Evolutionary conservation across 2,888 invertebrate genomes (phyloP).

Genomic region (Rhogogaster chlorosoma): DNA sequence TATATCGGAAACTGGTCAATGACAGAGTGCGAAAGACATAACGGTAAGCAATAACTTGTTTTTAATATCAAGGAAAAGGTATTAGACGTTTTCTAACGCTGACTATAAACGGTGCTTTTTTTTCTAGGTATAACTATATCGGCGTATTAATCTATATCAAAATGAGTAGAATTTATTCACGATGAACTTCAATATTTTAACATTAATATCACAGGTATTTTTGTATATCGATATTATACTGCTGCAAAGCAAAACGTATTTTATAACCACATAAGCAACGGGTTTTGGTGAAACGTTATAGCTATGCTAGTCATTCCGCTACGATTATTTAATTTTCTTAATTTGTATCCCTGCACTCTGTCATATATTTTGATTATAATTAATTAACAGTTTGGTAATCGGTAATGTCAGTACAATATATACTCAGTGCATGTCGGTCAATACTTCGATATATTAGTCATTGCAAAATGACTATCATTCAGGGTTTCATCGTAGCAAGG

Average conservation of each 20-base stretch:
- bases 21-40: slow-evolving; percentile 28
- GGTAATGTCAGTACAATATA: not conserved
- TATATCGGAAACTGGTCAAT: not conserved
- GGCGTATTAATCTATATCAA: not conserved
- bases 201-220: slow-evolving; percentile 38
- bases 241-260: not conserved
- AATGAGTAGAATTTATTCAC: slow-evolving; percentile 11
- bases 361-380: not conserved
- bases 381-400: not conserved
- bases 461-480: not conserved
- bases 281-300: not conserved
- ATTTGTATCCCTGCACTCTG: slow-evolving; percentile 21
- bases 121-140: not conserved
- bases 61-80: not conserved
- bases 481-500: not conserved
- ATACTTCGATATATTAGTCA: not conserved
- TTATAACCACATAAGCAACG: slow-evolving; percentile 4
- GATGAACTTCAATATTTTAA: slow-evolving; percentile 20
- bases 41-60: not conserved
- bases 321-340: not conserved
- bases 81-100: not conserved
- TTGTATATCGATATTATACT: slow-evolving; percentile 16
- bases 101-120: not conserved
- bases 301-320: not conserved
- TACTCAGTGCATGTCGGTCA: not conserved